Percentiles rank a stretch among this genome's conserved stretches.
Conservation (phyloP, 2,797 vertebrate genomes). For the Manis crassicaudata region DNA sequence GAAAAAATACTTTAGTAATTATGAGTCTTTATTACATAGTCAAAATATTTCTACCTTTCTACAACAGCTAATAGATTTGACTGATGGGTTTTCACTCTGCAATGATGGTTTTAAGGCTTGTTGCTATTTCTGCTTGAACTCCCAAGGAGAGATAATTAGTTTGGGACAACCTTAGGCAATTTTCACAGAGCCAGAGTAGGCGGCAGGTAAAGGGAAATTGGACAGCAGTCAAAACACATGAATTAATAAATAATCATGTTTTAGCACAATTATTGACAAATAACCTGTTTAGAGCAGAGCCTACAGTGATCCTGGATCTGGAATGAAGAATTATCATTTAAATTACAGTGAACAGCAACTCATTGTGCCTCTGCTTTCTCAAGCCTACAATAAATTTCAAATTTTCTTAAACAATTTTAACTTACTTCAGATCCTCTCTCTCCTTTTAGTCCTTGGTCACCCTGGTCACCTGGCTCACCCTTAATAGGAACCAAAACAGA, state of each 20-base stretch:
- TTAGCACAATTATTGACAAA: not conserved
- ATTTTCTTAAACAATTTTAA: constrained; percentile 65
- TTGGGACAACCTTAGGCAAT: not conserved
- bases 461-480: constrained; percentile 90
- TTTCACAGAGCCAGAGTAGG: constrained; percentile 26
- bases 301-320: not conserved
- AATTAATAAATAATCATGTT: not conserved
- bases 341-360: not conserved
- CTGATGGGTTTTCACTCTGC: not conserved
- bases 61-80: not conserved
- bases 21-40: not conserved
- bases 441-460: constrained; percentile 91
- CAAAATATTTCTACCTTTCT: not conserved
- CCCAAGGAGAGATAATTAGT: not conserved
- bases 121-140: constrained; percentile 43
- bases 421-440: constrained; percentile 91
- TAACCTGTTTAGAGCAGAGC: not conserved
- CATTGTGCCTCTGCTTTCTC: not conserved
- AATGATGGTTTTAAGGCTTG: not conserved
- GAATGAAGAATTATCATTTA: not conserved
- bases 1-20: constrained; percentile 22
- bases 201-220: not conserved
- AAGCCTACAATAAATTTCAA: not conserved
- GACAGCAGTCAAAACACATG: not conserved
- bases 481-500: constrained; percentile 80